Conservation (phyloP, 2,797 vertebrate genomes). For the Corythornis leucogaster region DNA sequence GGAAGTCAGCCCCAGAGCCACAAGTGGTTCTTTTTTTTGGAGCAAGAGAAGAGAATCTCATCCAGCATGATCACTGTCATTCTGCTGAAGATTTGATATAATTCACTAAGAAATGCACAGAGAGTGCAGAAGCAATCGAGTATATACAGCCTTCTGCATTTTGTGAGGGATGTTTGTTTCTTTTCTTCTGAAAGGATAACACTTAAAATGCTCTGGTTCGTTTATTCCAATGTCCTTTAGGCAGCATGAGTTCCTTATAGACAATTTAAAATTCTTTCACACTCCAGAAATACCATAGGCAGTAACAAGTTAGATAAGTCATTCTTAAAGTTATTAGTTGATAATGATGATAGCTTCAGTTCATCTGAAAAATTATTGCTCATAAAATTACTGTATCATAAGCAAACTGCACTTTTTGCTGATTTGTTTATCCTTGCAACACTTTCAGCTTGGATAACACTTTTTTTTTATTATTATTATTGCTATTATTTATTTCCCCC, state of each 20-base stretch:
- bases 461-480: constrained; percentile 39
- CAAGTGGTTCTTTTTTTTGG: not conserved
- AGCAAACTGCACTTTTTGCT: constrained; percentile 47
- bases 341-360: constrained; percentile 54
- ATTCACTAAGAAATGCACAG: not conserved
- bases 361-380: constrained; percentile 61
- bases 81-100: not conserved
- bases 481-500: constrained; percentile 35
- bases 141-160: not conserved
- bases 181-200: not conserved
- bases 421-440: constrained; percentile 57
- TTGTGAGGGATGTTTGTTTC: constrained; percentile 38
- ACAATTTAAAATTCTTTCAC: constrained; percentile 59
- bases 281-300: constrained; percentile 43
- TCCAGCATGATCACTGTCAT: not conserved
- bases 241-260: constrained; percentile 19
- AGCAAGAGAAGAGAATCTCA: not conserved
- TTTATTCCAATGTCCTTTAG: constrained; percentile 51
- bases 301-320: constrained; percentile 53
- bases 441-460: constrained; percentile 18
- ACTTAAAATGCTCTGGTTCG: constrained; percentile 22
- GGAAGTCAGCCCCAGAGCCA: not conserved
- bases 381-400: constrained; percentile 56
- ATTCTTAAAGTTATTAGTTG: constrained; percentile 55
- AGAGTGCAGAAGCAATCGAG: not conserved